These are phyloP conservation scores for Rugalucina vietnamica DNA, from an alignment of 2,888 invertebrate species.

Conservation along the genomic window DNA sequence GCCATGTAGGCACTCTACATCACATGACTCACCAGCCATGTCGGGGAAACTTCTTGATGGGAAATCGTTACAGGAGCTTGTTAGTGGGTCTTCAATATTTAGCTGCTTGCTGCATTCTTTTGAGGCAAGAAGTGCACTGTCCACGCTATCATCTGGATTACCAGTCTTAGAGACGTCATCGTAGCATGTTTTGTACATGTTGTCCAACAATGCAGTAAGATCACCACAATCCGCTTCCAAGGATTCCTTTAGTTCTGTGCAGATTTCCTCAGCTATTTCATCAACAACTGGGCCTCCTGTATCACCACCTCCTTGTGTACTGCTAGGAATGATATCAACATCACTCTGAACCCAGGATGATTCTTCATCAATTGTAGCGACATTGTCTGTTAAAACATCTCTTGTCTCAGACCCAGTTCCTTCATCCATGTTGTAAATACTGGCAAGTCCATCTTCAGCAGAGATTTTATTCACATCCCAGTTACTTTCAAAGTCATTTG, in stretches of 20 bases:
- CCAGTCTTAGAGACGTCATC: slow-evolving; percentile 57
- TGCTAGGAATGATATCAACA: no score
- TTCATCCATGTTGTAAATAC: no score
- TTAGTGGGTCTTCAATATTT: no score
- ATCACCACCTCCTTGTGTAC: slow-evolving; percentile 39
- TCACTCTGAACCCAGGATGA: slow-evolving; percentile 53
- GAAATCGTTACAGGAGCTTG: no score
- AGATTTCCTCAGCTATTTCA: slow-evolving; percentile 24
- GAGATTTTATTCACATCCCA: slow-evolving; percentile 19
- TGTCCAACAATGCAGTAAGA: slow-evolving; percentile 26
- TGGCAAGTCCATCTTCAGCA: no score
- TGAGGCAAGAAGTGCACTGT: slow-evolving; percentile 39
- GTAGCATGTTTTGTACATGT: slow-evolving; percentile 62
- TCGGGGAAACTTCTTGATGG: slow-evolving; percentile 46
- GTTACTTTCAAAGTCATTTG: slow-evolving; percentile 8
- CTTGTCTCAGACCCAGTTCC: not conserved
- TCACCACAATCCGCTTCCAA: slow-evolving; percentile 27
- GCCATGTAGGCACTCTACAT: slow-evolving; percentile 50
- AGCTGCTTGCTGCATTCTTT: slow-evolving; percentile 52
- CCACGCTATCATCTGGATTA: slow-evolving; percentile 27
- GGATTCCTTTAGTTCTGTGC: not conserved
- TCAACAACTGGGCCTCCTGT: slow-evolving; percentile 25
- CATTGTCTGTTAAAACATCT: not conserved
- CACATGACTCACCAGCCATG: slow-evolving; percentile 59
- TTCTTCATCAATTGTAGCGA: slow-evolving; percentile 16